Conservation (phyloP, 2,113 vertebrate species). For the Hepsetus odoe region DNA sequence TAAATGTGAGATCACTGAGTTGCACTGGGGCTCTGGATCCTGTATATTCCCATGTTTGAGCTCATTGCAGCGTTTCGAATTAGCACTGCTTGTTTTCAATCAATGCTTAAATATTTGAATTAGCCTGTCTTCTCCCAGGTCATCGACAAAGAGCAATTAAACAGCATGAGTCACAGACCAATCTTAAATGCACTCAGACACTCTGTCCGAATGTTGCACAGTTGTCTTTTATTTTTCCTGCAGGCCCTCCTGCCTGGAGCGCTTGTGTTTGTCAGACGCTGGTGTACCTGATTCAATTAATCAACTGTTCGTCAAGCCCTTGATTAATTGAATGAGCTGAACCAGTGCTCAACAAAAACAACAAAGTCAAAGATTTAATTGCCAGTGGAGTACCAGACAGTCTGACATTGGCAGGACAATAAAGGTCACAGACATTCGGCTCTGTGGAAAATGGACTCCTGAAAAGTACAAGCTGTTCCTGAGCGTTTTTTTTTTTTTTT, state of each 20-base stretch:
- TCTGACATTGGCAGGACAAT: neutral
- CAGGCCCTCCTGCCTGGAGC: constrained; percentile 1
- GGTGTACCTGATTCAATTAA: constrained; percentile 29
- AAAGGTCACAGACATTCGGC: constrained; percentile 4
- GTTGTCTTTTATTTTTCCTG: neutral
- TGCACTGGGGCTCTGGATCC: neutral
- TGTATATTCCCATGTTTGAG: no score
- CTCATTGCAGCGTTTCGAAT: neutral
- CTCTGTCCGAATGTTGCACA: neutral
- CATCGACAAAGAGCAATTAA: constrained; percentile 3
- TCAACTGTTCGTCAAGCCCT: neutral
- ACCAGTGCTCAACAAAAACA: neutral
- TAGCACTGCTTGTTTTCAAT: neutral
- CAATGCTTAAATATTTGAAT: constrained; percentile 5
- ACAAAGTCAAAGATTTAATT: constrained; percentile 32
- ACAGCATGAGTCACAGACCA: neutral
- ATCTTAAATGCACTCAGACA: neutral
- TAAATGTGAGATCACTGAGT: no score
- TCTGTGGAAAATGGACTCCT: constrained; percentile 3
- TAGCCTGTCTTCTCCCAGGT: neutral
- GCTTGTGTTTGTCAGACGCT: constrained; percentile 18
- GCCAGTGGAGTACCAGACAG: constrained; percentile 1
- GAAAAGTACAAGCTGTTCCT: neutral
- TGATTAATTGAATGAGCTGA: constrained; percentile 35
- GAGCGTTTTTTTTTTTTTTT: constrained; percentile 15